Percentiles rank a stretch among this genome's conserved stretches.
phyloP scores from a whole-genome alignment of 2,888 invertebrate genomes.

The Sminthurides aquaticus region DNA sequence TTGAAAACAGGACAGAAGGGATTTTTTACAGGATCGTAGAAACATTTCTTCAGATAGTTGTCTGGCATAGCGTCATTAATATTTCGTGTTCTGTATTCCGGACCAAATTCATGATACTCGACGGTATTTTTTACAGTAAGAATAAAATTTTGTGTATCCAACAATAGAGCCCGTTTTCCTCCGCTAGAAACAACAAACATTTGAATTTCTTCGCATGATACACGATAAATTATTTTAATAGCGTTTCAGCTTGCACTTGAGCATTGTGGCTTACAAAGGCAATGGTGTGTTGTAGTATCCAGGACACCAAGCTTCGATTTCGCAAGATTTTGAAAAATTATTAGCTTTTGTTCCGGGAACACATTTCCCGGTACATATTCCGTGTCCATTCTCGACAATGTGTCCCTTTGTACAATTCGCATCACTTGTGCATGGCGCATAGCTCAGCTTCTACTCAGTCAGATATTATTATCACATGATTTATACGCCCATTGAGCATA shows the following conservation, averaged over 20 bases:
- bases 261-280: neutral
- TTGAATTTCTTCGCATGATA: neutral
- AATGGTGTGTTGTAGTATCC: neutral
- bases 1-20: constrained; percentile 49
- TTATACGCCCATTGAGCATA: too few species aligned
- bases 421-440: neutral
- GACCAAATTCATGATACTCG: constrained; percentile 29
- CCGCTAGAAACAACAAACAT: too few species aligned
- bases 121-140: constrained; percentile 30
- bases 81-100: constrained; percentile 43
- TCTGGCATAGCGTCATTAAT: constrained; percentile 44
- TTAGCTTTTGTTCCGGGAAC: neutral
- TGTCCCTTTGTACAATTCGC: neutral
- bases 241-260: too few species aligned
- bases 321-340: neutral
- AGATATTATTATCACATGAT: too few species aligned
- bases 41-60: constrained; percentile 45
- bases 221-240: too few species aligned
- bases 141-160: neutral
- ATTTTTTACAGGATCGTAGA: constrained; percentile 44
- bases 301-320: neutral
- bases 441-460: neutral
- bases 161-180: neutral
- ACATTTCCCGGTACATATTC: neutral
- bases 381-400: neutral